phyloP scores from a whole-genome alignment of 2,888 invertebrate genomes.

The Steromphala cineraria region DNA sequence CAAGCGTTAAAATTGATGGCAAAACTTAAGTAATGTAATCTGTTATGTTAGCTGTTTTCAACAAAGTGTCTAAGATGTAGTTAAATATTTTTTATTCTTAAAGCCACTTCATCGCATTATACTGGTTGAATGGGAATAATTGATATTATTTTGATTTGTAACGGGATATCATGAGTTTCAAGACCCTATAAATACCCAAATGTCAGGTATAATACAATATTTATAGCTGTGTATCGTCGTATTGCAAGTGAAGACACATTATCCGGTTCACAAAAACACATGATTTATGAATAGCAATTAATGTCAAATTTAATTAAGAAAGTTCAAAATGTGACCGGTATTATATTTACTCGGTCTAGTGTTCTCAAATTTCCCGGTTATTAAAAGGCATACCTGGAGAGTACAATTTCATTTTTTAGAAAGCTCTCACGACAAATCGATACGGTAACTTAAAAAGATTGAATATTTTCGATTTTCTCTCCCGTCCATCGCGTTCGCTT shows the following conservation, averaged over 20 bases:
- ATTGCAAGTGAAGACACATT: not conserved
- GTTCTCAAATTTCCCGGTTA: not conserved
- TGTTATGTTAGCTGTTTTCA: too few species aligned
- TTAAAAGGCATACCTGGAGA: not conserved
- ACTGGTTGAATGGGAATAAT: too few species aligned
- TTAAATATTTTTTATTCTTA: too few species aligned
- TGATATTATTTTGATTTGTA: too few species aligned
- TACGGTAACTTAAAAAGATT: not conserved
- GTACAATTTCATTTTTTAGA: not conserved
- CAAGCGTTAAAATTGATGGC: too few species aligned
- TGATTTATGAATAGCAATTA: slow-evolving; percentile 10
- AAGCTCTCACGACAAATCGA: slow-evolving; percentile 2
- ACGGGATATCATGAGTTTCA: too few species aligned
- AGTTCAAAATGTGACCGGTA: not conserved
- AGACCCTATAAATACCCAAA: too few species aligned
- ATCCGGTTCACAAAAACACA: not conserved
- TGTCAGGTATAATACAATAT: not conserved
- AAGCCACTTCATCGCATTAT: too few species aligned
- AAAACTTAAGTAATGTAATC: too few species aligned
- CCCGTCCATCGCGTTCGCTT: not conserved
- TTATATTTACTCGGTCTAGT: not conserved
- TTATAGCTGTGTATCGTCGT: not conserved
- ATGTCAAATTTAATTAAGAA: not conserved
- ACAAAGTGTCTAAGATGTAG: too few species aligned
- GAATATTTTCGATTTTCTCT: slow-evolving; percentile 2